Conservation (phyloP, 1,140 invertebrate species). For the Caerostris darwini region DNA sequence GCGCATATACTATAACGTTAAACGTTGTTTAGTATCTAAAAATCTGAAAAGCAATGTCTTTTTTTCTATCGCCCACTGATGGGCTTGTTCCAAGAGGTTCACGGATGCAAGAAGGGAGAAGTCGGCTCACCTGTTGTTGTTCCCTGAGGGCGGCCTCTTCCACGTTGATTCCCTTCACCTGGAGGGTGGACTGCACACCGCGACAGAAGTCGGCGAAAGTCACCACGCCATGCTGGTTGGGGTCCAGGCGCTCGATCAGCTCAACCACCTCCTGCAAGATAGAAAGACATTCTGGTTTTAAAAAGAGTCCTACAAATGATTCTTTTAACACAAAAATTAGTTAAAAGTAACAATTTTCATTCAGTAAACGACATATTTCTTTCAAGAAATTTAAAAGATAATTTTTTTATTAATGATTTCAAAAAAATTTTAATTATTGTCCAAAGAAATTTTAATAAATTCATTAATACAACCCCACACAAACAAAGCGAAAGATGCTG, state of each 20-base stretch:
- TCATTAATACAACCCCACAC: no score
- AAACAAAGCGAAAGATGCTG: no score
- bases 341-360: background rate
- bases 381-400: no score
- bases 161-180: slow-evolving; percentile 53
- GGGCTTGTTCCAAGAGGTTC: no score
- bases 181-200: slow-evolving; percentile 56
- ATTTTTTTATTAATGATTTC: no score
- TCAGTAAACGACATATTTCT: background rate
- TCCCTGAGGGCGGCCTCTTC: slow-evolving; percentile 53
- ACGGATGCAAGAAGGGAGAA: no score
- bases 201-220: slow-evolving; percentile 72
- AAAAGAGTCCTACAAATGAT: background rate
- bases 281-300: background rate
- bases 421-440: no score
- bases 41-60: no score
- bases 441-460: no score
- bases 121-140: slow-evolving; percentile 52
- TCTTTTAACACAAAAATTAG: background rate
- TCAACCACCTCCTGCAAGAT: slow-evolving; percentile 83
- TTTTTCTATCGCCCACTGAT: no score
- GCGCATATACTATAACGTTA: no score
- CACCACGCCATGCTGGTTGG: slow-evolving; percentile 68
- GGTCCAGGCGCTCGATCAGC: slow-evolving; percentile 82
- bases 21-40: no score